Evolutionary conservation across 35 echinoderm and acorn worm species (phyloP).

Genomic region (Apostichopus japonicus): DNA sequence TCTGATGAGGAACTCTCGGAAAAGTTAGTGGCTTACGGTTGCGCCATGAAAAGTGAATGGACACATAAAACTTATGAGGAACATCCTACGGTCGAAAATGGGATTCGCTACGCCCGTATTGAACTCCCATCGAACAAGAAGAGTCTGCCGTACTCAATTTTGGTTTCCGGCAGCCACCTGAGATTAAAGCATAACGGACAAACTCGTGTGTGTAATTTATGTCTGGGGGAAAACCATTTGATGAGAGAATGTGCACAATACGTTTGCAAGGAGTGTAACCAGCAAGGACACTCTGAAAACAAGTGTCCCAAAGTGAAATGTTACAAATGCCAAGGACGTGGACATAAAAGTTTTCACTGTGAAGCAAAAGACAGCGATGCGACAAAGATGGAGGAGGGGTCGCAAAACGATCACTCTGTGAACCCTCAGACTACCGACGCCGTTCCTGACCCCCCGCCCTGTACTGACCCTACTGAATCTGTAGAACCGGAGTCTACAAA

Average conservation of each 20-base stretch:
- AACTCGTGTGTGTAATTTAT: slow-evolving; percentile 8
- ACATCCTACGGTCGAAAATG: background rate
- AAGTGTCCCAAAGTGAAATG: background rate
- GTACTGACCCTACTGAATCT: background rate
- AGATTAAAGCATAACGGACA: slow-evolving; percentile 19
- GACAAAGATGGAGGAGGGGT: no score
- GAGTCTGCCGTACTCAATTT: slow-evolving; percentile 6
- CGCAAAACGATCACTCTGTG: no score
- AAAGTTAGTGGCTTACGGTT: background rate
- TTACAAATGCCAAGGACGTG: background rate
- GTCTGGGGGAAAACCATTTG: slow-evolving; percentile 1
- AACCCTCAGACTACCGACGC: no score
- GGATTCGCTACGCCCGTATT: background rate
- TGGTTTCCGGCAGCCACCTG: background rate
- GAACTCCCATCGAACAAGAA: background rate
- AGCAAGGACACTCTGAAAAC: background rate
- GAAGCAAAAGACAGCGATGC: no score
- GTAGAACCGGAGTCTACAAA: background rate
- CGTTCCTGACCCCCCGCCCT: background rate
- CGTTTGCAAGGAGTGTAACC: background rate
- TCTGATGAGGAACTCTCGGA: slow-evolving; percentile 14
- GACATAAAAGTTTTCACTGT: slow-evolving; percentile 20
- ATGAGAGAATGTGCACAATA: slow-evolving; percentile 8
- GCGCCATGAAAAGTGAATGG: background rate
- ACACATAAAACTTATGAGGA: background rate